Percentiles rank a stretch among this genome's conserved stretches.
phyloP scores from a whole-genome alignment of 2,113 vertebrate species.

The Regulus satrapa region DNA sequence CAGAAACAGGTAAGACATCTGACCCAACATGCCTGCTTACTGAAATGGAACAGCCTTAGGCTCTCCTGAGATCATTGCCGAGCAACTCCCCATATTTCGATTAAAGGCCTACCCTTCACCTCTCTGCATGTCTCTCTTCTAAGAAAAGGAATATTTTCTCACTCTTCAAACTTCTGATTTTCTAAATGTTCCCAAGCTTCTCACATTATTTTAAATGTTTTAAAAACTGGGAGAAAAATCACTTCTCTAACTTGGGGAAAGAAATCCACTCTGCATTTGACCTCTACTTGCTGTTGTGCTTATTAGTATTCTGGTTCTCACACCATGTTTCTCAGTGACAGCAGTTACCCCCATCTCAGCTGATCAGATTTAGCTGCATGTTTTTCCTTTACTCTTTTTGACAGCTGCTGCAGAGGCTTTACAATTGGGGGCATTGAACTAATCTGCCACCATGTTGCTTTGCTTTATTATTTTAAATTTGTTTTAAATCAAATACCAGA shows the following conservation, averaged over 20 bases:
- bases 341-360: background rate
- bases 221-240: background rate
- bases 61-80: background rate
- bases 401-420: background rate
- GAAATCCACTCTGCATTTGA: background rate
- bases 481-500: background rate
- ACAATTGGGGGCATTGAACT: background rate
- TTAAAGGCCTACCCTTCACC: background rate
- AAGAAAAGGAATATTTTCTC: background rate
- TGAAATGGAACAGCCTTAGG: constrained; percentile 36
- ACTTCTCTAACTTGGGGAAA: background rate
- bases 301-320: constrained; percentile 6
- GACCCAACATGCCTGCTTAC: background rate
- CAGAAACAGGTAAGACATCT: constrained; percentile 33
- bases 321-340: background rate
- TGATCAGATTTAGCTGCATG: background rate
- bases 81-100: background rate
- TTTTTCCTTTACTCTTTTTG: background rate
- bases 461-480: background rate
- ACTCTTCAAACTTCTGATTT: background rate
- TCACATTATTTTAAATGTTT: background rate
- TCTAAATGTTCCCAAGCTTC: background rate
- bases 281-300: background rate
- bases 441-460: background rate
- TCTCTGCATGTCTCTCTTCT: background rate